These are phyloP conservation scores for Oreochromis niloticus DNA, from an alignment of 2,113 vertebrate species.

Conservation along the genomic window DNA sequence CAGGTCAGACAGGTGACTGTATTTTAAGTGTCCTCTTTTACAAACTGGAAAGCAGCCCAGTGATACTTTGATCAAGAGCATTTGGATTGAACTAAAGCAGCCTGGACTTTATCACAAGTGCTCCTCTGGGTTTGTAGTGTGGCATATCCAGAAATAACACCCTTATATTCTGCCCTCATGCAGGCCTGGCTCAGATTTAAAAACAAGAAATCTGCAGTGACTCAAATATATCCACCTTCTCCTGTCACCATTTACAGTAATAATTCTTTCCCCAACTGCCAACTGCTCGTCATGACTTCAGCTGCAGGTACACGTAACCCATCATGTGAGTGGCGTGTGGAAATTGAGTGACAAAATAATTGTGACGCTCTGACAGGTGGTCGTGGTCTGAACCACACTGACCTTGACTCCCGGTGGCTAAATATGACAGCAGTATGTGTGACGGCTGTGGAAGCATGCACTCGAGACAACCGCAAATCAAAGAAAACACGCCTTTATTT, in stretches of 20 bases:
- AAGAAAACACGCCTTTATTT: neutral
- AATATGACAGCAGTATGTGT: conserved; percentile 34
- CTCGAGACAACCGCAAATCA: neutral
- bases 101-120: neutral
- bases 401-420: conserved; percentile 26
- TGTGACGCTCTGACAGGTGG: conserved; percentile 27
- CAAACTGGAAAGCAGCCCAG: neutral
- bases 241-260: neutral
- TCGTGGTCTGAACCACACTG: neutral
- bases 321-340: conserved; percentile 2
- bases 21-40: neutral
- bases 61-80: neutral
- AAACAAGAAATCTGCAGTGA: neutral
- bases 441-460: neutral
- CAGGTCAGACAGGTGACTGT: neutral
- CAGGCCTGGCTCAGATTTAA: neutral
- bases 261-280: neutral
- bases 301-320: neutral
- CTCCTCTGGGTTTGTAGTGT: neutral
- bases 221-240: neutral
- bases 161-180: neutral
- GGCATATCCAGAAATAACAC: neutral
- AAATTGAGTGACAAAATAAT: conserved; percentile 6
- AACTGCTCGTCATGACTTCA: neutral
- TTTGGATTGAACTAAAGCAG: neutral